Percentiles rank a stretch among this genome's conserved stretches.
phyloP scores from a whole-genome alignment of 2,113 vertebrate species.

The Corythaixoides concolor region DNA sequence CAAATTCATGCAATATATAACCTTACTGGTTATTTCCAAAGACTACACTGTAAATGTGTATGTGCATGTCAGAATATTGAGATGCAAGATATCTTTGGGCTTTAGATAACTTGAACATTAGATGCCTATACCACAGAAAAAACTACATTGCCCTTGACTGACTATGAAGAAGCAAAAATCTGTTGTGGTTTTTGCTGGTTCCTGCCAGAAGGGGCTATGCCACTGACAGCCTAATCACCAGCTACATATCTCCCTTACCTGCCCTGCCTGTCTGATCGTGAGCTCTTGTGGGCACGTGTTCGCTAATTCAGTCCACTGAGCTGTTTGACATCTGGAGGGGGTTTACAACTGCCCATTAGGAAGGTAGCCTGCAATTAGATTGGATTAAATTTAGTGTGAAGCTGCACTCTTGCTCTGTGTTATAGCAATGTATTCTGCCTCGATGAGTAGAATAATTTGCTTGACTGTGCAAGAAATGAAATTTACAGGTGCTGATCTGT shows the following conservation, averaged over 20 bases:
- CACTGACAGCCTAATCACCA: neutral
- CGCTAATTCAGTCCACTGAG: neutral
- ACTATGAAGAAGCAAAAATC: neutral
- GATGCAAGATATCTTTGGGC: neutral
- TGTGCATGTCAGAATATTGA: neutral
- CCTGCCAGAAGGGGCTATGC: neutral
- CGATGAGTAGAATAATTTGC: neutral
- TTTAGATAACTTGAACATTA: neutral
- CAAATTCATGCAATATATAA: neutral
- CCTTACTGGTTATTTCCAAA: neutral
- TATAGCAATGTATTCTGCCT: neutral
- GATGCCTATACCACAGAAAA: neutral
- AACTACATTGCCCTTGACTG: neutral
- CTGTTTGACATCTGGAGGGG: neutral
- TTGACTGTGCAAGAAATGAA: neutral
- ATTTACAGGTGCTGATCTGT: neutral
- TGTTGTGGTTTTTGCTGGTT: neutral
- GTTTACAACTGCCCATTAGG: neutral
- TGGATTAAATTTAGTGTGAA: neutral
- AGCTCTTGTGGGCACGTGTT: neutral
- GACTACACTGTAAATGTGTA: neutral
- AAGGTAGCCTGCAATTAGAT: neutral
- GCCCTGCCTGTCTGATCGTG: neutral
- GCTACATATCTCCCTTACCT: neutral
- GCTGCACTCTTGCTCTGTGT: neutral